Evolutionary conservation across 2,113 vertebrate species (phyloP), one percentile per base, ranked within the genome.

Genomic region (Hiodon alosoides): DNA sequence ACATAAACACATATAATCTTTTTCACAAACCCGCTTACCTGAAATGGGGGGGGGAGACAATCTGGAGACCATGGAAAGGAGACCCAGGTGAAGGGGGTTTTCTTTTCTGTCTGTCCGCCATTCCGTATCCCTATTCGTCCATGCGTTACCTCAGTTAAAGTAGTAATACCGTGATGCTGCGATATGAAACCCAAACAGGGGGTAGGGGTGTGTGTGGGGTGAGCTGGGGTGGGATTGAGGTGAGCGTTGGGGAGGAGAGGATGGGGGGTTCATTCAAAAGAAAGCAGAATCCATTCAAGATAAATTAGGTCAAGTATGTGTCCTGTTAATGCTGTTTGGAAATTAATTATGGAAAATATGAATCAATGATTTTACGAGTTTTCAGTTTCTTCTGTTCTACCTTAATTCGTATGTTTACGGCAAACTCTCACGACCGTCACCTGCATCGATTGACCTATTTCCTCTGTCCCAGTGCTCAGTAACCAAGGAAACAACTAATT

Each of bases 31-130:
- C 64, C 51, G 31, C 83, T 80, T 89, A 94, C 94, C 93, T 95
- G 91, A 93, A 92, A 90, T 90, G 88, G 83, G 91, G 87, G 74
- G 94, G 90, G 77, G 94, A 93, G 68, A 89, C 90, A 80, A 92
- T 88, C 80, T 89, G 92, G 81, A 94, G 71, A 76, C 90, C 90
- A 83, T 89, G 83, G 80, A 91, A 90, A 17, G 91, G 90, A 74
- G 91, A 89, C 80, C 84, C 86, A 60, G 91, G 86, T 73, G 93
- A 89, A 83, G 90, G 89, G 80, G 82, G 77, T 80, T 90, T 86
- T 78, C 89, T 84, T 84, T 93, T 92, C 74, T 93, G 93, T 91
- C 92, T 79, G 84, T 95, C 93, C 91, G 92, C 94, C 94, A 95
- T 95, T 90, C 92, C 81, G 86, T 70, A 74, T 78, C 11, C 8